Base-by-base conservation (phyloP, 2,888 invertebrate species). In the Pollenia angustigena region DNA sequence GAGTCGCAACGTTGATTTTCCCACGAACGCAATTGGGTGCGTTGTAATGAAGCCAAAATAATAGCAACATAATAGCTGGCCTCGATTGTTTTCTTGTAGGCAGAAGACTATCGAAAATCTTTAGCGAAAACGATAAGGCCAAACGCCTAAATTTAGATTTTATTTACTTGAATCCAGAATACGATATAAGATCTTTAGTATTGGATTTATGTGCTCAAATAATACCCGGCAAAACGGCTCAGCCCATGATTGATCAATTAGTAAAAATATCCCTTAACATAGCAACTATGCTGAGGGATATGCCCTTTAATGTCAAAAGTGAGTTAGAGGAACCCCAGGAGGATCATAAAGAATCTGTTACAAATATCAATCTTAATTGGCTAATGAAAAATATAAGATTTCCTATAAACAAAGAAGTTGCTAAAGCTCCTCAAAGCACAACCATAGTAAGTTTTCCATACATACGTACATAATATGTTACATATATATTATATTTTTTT, bases 1-100 rank as follows among this genome's bases (percentile, higher is more conserved):
- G 95, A 95, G 90, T 95, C 96, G 89, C 96, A 97, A 92, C 94
- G 94, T 18, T 94, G 97, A 60, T 92, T 98, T 16, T 95, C 95
- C 0, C 96, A 98, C 92, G 96, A 97, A 14, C 98, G 98, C 91
- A 95, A 96, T 48, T 98, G 98, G 98, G 97, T 98, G 0, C 95
- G 98, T 78, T 94, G 97, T 64, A 95, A 95, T 82, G 95, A 97
- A 0, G 95, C 96, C 0, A 97, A 97, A 92, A 94, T 98, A 87
- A 93, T 98, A 60, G 97, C 0, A 94, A 95, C 66, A 94, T 98
- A 71, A 93, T 98, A 78, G 94, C 95, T 0, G 93, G 94, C 0
- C 94, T 96, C 66, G 95, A 97, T 90, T 93, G 95, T 10, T 94
- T 95, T 1, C 94, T 95, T 84, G 93, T 97, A 64, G 94, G 95